Conservation (phyloP, 1,140 invertebrate genomes). For the Eubasilissa regina region DNA sequence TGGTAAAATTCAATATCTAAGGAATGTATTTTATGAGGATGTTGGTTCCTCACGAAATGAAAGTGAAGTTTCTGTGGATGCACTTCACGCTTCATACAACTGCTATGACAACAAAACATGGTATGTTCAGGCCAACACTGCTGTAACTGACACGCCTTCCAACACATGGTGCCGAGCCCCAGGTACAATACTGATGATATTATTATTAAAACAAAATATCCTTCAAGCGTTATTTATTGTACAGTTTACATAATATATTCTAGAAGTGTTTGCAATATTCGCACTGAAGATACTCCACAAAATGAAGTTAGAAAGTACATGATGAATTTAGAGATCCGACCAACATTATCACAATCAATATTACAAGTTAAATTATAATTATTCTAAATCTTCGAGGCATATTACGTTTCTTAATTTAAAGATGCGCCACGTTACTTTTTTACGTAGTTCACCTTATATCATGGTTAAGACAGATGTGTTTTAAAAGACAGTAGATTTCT, state of each 20-base stretch:
- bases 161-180: constrained; percentile 77
- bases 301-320: constrained; percentile 63
- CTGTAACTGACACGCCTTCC: constrained; percentile 75
- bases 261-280: background rate
- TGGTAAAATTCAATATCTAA: constrained; percentile 80
- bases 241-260: background rate
- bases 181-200: constrained; percentile 64
- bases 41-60: constrained; percentile 77
- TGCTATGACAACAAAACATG: constrained; percentile 75
- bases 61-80: constrained; percentile 64
- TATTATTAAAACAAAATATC: background rate
- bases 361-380: constrained; percentile 84
- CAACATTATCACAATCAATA: no score
- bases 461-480: constrained; percentile 76
- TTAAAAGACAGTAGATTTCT: constrained; percentile 76
- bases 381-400: constrained; percentile 83
- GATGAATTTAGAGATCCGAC: constrained; percentile 77
- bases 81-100: constrained; percentile 70
- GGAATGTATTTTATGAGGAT: constrained; percentile 77
- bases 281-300: background rate
- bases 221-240: background rate
- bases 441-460: constrained; percentile 66
- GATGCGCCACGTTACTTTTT: constrained; percentile 77
- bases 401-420: constrained; percentile 79
- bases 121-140: constrained; percentile 72